Evolutionary conservation across 2,113 vertebrate species (phyloP).

Genomic region (Anhinga anhinga): DNA sequence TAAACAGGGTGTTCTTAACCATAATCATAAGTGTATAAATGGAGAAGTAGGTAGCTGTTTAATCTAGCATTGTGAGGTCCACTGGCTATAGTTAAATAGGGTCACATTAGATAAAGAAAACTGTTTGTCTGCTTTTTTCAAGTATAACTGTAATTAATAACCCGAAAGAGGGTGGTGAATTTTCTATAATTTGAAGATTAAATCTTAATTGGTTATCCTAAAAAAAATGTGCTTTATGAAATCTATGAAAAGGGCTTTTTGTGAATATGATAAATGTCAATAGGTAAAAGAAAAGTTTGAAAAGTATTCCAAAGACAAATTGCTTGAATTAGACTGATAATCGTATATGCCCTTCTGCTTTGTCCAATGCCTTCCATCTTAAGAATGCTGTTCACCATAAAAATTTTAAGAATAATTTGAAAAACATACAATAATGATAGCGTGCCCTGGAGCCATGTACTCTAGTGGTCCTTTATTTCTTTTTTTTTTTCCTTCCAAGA

Average conservation of each 20-base stretch:
- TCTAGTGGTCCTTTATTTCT: not conserved
- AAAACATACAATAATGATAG: not conserved
- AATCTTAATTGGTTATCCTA: slow-evolving; percentile 50
- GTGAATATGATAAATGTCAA: not conserved
- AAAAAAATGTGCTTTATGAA: slow-evolving; percentile 13
- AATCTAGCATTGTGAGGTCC: not conserved
- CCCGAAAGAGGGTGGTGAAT: not conserved
- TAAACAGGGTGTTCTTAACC: not conserved
- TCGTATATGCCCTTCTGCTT: not conserved
- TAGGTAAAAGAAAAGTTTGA: slow-evolving; percentile 30
- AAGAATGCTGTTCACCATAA: not conserved
- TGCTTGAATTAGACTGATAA: slow-evolving; percentile 28
- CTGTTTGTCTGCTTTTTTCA: slow-evolving; percentile 27
- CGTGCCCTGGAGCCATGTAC: not conserved
- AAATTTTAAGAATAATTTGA: slow-evolving; percentile 2
- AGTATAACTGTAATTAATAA: slow-evolving; percentile 29
- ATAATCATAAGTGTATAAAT: not conserved
- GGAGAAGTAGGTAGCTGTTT: not conserved
- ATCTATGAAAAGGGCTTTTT: not conserved
- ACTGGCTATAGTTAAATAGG: not conserved
- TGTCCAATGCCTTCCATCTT: not conserved
- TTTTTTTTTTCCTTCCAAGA: not conserved
- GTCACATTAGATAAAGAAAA: not conserved
- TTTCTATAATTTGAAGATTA: slow-evolving; percentile 43
- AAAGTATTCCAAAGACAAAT: slow-evolving; percentile 44